Conservation (phyloP, 2,888 invertebrate genomes). For the Agriotes lineatus region DNA sequence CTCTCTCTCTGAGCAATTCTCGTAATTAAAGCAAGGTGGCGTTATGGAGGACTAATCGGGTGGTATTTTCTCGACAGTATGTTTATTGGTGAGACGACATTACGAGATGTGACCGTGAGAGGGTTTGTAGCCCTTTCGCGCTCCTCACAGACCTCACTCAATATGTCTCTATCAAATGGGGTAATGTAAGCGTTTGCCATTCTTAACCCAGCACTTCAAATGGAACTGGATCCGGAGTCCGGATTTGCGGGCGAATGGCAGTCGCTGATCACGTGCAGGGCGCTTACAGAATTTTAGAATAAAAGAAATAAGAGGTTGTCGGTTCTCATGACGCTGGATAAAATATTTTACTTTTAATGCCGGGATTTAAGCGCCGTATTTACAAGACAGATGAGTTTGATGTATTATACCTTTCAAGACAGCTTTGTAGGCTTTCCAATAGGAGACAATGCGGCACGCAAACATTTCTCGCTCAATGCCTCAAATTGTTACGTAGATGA, state of each 20-base stretch:
- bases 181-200: constrained; percentile 16
- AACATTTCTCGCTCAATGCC: too few relatives aligned
- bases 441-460: too few relatives aligned
- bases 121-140: background rate
- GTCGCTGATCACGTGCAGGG: constrained; percentile 18
- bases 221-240: constrained; percentile 1
- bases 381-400: too few relatives aligned
- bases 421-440: too few relatives aligned
- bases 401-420: too few relatives aligned
- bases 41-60: background rate
- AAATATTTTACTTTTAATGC: background rate
- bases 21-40: background rate
- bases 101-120: constrained; percentile 5
- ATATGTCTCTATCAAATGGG: constrained; percentile 20
- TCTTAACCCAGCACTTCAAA: constrained; percentile 19
- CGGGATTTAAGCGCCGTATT: too few relatives aligned
- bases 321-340: background rate
- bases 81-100: constrained; percentile 8
- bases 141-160: constrained; percentile 18
- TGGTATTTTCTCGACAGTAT: background rate
- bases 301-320: constrained; percentile 9
- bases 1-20: too few relatives aligned
- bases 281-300: constrained; percentile 17
- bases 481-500: too few relatives aligned
- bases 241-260: constrained; percentile 9